Evolutionary conservation across 2,113 vertebrate species (phyloP).

Genomic region (Dromiciops gliroides): DNA sequence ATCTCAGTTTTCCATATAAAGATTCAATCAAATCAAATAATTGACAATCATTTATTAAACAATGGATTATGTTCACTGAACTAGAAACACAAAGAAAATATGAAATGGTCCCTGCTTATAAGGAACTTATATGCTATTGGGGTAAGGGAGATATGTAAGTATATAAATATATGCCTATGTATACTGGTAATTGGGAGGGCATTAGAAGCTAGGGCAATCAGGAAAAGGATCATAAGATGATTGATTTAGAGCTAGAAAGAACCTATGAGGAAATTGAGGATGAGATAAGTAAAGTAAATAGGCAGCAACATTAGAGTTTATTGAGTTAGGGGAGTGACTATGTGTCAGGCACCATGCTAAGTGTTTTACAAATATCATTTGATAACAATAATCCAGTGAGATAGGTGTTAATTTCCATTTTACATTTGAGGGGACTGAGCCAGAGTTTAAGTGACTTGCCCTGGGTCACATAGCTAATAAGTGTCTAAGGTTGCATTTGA

Average conservation of each 20-base stretch:
- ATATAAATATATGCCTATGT: not conserved
- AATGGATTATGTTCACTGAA: not conserved
- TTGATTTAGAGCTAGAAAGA: not conserved
- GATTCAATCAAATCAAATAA: not conserved
- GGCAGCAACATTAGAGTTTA: not conserved
- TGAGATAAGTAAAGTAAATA: not conserved
- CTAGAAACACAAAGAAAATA: not conserved
- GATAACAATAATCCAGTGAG: not conserved
- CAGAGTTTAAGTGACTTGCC: not conserved
- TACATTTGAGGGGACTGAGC: not conserved
- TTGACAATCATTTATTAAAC: not conserved
- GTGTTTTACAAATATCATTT: not conserved
- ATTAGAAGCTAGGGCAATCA: not conserved
- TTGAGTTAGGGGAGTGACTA: not conserved
- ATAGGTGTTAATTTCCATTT: not conserved
- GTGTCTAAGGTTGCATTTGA: not conserved
- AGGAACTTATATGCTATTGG: not conserved
- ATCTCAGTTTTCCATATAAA: not conserved
- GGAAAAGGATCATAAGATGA: not conserved
- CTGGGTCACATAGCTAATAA: not conserved
- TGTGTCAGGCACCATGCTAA: not conserved
- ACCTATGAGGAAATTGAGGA: not conserved
- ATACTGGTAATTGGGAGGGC: not conserved
- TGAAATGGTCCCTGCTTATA: not conserved
- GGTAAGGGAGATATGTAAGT: not conserved